Evolutionary conservation across 2,797 vertebrate genomes (phyloP).

Genomic region (Spheniscus humboldti): DNA sequence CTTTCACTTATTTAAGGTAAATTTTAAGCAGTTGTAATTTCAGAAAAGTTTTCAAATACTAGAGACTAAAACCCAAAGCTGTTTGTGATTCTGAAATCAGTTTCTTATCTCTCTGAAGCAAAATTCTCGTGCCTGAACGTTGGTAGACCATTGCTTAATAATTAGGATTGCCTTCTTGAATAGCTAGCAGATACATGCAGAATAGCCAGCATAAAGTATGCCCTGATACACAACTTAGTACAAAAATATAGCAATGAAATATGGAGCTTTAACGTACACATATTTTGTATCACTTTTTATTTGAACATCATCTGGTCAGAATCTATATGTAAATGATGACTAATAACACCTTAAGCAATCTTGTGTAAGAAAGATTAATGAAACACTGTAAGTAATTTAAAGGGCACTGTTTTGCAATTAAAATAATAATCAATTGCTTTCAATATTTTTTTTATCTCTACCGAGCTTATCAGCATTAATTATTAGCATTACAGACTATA

Average conservation of each 20-base stretch:
- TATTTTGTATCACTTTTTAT: background rate
- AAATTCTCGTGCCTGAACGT: background rate
- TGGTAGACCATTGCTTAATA: background rate
- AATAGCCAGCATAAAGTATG: background rate
- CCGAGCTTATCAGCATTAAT: background rate
- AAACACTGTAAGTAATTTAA: background rate
- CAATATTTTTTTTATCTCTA: background rate
- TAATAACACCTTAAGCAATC: background rate
- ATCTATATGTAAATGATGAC: background rate
- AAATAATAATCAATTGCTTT: background rate
- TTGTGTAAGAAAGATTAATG: background rate
- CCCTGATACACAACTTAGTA: background rate
- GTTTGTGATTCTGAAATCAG: background rate
- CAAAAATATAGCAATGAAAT: background rate
- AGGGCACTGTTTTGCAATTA: background rate
- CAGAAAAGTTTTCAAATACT: background rate
- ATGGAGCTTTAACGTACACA: background rate
- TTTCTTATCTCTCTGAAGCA: background rate
- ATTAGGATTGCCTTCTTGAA: background rate
- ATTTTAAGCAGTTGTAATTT: background rate
- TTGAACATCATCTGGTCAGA: background rate
- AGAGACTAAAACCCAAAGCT: background rate
- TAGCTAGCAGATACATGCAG: background rate
- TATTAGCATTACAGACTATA: background rate
- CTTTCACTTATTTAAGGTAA: background rate